phyloP scores from a whole-genome alignment of 2,888 invertebrate genomes.

The Drosophila kanekoi region DNA sequence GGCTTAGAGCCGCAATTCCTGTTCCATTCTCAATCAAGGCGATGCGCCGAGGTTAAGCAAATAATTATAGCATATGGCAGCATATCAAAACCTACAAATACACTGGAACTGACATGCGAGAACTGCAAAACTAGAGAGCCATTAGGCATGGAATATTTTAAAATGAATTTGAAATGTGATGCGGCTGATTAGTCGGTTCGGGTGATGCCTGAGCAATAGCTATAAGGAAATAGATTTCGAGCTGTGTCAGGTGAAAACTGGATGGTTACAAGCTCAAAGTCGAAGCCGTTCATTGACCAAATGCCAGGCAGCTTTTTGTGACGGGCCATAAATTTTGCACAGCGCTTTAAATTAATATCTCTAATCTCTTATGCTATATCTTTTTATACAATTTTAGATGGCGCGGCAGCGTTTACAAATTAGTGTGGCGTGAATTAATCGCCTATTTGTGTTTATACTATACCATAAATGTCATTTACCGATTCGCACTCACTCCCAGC shows the following conservation, averaged over 20 bases:
- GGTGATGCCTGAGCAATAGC: conserved; percentile 1
- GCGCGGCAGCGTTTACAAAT: conserved; percentile 97
- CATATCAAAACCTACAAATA: conserved; percentile 48
- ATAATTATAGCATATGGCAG: conserved; percentile 35
- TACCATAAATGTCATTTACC: conserved; percentile 94
- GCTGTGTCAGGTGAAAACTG: conserved; percentile 25
- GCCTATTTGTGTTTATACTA: conserved; percentile 95
- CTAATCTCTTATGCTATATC: conserved; percentile 18
- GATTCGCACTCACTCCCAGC: conserved; percentile 91
- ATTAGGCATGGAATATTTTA: conserved; percentile 40
- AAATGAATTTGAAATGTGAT: conserved; percentile 33
- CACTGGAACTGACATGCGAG: conserved; percentile 47
- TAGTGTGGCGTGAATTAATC: conserved; percentile 96
- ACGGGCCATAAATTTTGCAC: conserved; percentile 13
- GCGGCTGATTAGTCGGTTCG: conserved; percentile 2
- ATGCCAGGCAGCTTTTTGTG: background rate
- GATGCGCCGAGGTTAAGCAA: conserved; percentile 38
- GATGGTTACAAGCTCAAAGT: conserved; percentile 38
- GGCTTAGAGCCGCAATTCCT: conserved; percentile 37
- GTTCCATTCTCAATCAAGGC: conserved; percentile 42
- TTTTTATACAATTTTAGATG: conserved; percentile 87
- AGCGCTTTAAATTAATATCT: conserved; percentile 4
- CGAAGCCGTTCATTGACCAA: conserved; percentile 18
- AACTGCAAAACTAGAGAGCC: conserved; percentile 49
- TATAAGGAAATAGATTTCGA: conserved; percentile 32